Conservation (phyloP, 2,797 vertebrate genomes). For the Ctenopoma kingsleyae region DNA sequence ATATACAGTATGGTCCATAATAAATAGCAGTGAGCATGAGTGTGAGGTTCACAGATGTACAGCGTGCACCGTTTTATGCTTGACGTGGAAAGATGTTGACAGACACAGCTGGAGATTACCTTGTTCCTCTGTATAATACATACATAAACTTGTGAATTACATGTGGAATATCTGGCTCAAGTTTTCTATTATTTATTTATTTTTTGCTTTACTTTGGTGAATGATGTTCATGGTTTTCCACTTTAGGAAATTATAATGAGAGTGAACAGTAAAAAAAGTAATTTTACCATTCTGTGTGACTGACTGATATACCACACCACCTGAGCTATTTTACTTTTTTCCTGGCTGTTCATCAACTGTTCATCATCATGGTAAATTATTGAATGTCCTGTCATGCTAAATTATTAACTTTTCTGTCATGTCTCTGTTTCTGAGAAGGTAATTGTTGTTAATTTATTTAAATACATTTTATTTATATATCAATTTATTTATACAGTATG, state of each 20-base stretch:
- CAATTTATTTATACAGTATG: not conserved
- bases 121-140: conserved; percentile 3
- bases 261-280: not conserved
- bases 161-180: not conserved
- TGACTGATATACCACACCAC: not conserved
- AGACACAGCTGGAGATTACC: no score
- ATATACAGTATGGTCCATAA: no score
- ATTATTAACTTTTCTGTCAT: conserved; percentile 9
- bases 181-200: conserved; percentile 8
- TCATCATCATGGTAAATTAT: not conserved
- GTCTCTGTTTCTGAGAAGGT: not conserved
- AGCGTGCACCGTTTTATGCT: conserved; percentile 12
- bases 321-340: not conserved
- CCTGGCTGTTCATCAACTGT: not conserved
- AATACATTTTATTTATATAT: no score
- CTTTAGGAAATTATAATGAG: not conserved
- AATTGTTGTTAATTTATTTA: no score
- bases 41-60: conserved; percentile 30
- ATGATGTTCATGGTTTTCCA: not conserved
- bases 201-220: not conserved
- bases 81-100: conserved; percentile 6
- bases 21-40: conserved; percentile 44
- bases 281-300: conserved; percentile 10
- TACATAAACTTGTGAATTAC: not conserved
- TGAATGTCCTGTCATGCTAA: conserved; percentile 2